A percentile compares a stretch with the other conserved stretches of the same genome.
Conservation (phyloP, 1,140 invertebrate species). For the Melitaea cinxia region DNA sequence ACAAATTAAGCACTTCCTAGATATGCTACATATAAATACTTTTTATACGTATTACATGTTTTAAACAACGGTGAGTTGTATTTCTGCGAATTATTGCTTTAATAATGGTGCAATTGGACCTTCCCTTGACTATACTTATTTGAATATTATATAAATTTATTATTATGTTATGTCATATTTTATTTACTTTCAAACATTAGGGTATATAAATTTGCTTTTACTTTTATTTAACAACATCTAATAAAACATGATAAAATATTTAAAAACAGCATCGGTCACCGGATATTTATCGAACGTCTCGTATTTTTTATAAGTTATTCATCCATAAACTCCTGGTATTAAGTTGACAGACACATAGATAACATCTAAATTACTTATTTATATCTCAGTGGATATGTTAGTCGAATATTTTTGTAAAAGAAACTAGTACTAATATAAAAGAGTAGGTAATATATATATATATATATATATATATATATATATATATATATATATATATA, state of each 20-base stretch:
- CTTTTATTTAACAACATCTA: slow-evolving; percentile 70
- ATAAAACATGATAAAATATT: slow-evolving; percentile 54
- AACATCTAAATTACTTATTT: slow-evolving; percentile 56
- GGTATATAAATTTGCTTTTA: slow-evolving; percentile 66
- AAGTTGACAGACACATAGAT: slow-evolving; percentile 33
- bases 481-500: too few relatives aligned
- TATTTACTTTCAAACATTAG: too few relatives aligned
- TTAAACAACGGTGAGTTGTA: neutral
- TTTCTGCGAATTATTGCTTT: slow-evolving; percentile 3
- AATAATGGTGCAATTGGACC: neutral
- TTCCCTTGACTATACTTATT: neutral
- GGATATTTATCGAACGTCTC: slow-evolving; percentile 51
- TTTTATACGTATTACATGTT: slow-evolving; percentile 24
- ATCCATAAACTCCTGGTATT: slow-evolving; percentile 40
- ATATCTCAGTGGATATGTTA: slow-evolving; percentile 50
- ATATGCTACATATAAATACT: slow-evolving; percentile 29
- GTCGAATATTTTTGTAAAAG: slow-evolving; percentile 27
- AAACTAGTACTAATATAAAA: neutral
- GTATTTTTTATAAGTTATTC: slow-evolving; percentile 37
- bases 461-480: too few relatives aligned
- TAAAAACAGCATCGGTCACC: slow-evolving; percentile 56
- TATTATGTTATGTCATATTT: too few relatives aligned
- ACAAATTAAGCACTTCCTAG: slow-evolving; percentile 59
- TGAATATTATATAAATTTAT: too few relatives aligned
- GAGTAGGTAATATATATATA: too few relatives aligned